Conservation (phyloP, 2,113 vertebrate species). For the Burhinus bistriatus region DNA sequence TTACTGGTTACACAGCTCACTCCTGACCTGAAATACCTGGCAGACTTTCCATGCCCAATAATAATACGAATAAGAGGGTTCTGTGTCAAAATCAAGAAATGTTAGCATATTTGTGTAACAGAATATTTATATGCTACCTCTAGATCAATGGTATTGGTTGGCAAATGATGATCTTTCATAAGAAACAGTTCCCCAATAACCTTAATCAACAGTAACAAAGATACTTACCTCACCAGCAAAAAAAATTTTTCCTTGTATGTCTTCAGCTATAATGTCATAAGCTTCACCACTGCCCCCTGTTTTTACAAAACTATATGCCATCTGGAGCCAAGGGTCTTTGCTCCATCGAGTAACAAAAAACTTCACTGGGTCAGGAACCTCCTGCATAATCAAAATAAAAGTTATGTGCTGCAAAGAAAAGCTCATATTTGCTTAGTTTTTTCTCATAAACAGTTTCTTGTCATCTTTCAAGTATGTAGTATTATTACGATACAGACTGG, state of each 20-base stretch:
- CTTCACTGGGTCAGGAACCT: constrained; percentile 88
- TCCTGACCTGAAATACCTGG: background rate
- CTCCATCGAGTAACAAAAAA: constrained; percentile 92
- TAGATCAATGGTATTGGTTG: background rate
- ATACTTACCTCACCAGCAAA: constrained; percentile 92
- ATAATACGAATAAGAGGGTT: background rate
- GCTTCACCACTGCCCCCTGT: constrained; percentile 94
- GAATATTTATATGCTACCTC: background rate
- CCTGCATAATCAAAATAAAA: constrained; percentile 67
- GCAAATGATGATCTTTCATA: accelerated
- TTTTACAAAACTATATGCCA: constrained; percentile 97
- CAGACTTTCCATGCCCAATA: background rate
- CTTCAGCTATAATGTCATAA: constrained; percentile 93
- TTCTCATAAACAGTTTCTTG: background rate
- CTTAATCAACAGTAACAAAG: background rate
- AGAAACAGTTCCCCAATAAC: background rate
- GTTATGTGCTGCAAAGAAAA: background rate
- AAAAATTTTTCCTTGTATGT: constrained; percentile 91
- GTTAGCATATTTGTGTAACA: background rate
- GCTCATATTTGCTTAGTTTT: background rate
- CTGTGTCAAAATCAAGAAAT: background rate
- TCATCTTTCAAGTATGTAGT: background rate
- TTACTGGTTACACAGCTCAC: background rate
- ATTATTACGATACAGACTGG: background rate
- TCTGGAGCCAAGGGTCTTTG: constrained; percentile 92